Conservation (phyloP, 2,888 invertebrate genomes). For the Aquatica leii region DNA sequence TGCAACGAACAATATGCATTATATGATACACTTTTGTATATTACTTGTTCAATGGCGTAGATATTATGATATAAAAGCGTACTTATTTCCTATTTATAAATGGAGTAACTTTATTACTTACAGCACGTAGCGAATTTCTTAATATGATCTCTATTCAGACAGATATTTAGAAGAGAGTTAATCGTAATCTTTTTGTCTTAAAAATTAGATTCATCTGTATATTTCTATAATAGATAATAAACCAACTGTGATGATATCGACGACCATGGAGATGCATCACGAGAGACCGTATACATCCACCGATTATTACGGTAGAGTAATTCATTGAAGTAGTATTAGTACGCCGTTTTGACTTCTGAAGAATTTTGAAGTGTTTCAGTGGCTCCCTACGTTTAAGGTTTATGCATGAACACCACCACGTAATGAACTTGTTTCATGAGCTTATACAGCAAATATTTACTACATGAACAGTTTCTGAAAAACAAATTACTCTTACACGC, state of each 20-base stretch:
- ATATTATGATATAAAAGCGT: conserved; percentile 21
- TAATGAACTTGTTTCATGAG: conserved; percentile 12
- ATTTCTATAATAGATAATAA: conserved; percentile 10
- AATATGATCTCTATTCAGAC: neutral
- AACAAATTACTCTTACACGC: neutral
- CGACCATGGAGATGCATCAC: neutral
- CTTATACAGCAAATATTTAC: conserved; percentile 4
- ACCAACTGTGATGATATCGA: conserved; percentile 9
- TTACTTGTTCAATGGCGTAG: conserved; percentile 27
- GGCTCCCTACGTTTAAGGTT: conserved; percentile 26
- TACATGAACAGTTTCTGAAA: neutral
- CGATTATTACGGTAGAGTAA: conserved; percentile 43
- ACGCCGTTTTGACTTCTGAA: conserved; percentile 50
- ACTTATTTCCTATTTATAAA: conserved; percentile 15
- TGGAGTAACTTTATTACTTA: neutral
- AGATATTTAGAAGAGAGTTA: neutral
- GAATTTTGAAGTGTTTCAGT: conserved; percentile 39
- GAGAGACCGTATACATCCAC: conserved; percentile 14
- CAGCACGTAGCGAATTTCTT: neutral
- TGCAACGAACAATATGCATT: conserved; percentile 45
- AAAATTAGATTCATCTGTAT: neutral
- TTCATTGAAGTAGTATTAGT: conserved; percentile 46
- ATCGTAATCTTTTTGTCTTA: neutral
- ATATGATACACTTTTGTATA: conserved; percentile 26
- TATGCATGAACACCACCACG: conserved; percentile 11